Evolutionary conservation across 2,113 vertebrate genomes (phyloP).

Genomic region (Chaetura pelagica): DNA sequence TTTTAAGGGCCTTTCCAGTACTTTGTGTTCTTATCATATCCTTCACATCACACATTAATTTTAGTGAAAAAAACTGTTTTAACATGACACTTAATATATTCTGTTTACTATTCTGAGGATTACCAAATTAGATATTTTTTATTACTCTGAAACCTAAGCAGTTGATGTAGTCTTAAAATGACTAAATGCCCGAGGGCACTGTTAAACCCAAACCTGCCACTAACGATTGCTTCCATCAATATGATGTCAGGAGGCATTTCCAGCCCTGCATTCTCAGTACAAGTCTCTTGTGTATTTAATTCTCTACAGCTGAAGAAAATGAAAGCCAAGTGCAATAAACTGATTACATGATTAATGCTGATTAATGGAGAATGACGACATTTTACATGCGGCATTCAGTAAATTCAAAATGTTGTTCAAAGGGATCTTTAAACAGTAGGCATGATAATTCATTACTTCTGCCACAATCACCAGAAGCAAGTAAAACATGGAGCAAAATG

Average conservation of each 20-base stretch:
- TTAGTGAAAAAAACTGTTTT: neutral
- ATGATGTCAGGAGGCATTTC: conserved; percentile 63
- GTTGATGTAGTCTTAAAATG: conserved; percentile 38
- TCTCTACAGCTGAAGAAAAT: conserved; percentile 53
- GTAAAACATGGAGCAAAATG: conserved; percentile 36
- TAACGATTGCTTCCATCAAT: conserved; percentile 65
- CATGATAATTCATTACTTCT: conserved; percentile 37
- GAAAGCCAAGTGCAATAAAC: conserved; percentile 61
- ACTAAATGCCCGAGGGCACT: conserved; percentile 34
- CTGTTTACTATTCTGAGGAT: neutral
- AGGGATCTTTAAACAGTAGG: conserved; percentile 15
- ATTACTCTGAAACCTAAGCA: conserved; percentile 31
- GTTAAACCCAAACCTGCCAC: conserved; percentile 72
- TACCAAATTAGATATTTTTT: conserved; percentile 21
- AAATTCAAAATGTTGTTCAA: conserved; percentile 38
- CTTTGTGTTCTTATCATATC: neutral
- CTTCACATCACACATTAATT: neutral
- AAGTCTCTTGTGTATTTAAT: conserved; percentile 56
- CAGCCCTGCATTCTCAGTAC: conserved; percentile 25
- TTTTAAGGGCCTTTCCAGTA: neutral
- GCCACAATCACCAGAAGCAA: conserved; percentile 13
- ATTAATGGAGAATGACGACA: conserved; percentile 60
- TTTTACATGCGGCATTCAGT: conserved; percentile 43
- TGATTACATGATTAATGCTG: conserved; percentile 60
- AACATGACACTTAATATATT: neutral